A percentile compares a stretch with the other conserved stretches of the same genome.
Evolutionary conservation across 1,140 invertebrate species (phyloP).

Genomic region (Dendrolimus kikuchii): DNA sequence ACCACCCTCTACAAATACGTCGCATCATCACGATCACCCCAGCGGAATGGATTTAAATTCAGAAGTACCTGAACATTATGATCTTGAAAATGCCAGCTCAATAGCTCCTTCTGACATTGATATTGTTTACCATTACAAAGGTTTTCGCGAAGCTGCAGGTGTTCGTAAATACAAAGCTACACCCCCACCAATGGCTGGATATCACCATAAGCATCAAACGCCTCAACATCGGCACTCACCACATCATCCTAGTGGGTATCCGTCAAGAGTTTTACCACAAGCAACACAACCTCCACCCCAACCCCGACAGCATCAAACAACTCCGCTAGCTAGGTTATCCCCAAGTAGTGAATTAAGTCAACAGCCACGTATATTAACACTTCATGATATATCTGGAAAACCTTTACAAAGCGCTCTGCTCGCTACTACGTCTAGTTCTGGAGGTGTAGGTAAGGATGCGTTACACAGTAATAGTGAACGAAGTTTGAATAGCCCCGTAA

Average conservation of each 20-base stretch:
- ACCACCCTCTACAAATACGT: slow-evolving; percentile 76
- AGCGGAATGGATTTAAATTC: slow-evolving; percentile 80
- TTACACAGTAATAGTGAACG: slow-evolving; percentile 91
- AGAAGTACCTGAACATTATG: slow-evolving; percentile 95
- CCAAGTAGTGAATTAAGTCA: slow-evolving; percentile 94
- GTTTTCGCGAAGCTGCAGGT: slow-evolving; percentile 85
- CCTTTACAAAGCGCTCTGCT: slow-evolving; percentile 90
- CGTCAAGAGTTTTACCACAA: slow-evolving; percentile 80
- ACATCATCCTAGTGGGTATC: slow-evolving; percentile 78
- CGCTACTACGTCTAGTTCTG: slow-evolving; percentile 89
- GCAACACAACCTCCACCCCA: slow-evolving; percentile 75
- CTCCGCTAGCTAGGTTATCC: slow-evolving; percentile 89
- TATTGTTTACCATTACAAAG: slow-evolving; percentile 97
- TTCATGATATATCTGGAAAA: slow-evolving; percentile 95
- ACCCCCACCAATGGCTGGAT: slow-evolving; percentile 80
- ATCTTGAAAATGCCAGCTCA: slow-evolving; percentile 96
- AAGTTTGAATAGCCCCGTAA: slow-evolving; percentile 91
- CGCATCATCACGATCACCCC: slow-evolving; percentile 78
- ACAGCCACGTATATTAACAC: slow-evolving; percentile 90
- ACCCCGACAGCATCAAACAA: slow-evolving; percentile 85
- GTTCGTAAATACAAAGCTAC: slow-evolving; percentile 89
- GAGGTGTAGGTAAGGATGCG: slow-evolving; percentile 86
- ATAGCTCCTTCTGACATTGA: slow-evolving; percentile 98
- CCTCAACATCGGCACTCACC: slow-evolving; percentile 82
- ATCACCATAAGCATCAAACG: slow-evolving; percentile 85